phyloP scores from a whole-genome alignment of 2,888 invertebrate species.

The Dusona sp. region DNA sequence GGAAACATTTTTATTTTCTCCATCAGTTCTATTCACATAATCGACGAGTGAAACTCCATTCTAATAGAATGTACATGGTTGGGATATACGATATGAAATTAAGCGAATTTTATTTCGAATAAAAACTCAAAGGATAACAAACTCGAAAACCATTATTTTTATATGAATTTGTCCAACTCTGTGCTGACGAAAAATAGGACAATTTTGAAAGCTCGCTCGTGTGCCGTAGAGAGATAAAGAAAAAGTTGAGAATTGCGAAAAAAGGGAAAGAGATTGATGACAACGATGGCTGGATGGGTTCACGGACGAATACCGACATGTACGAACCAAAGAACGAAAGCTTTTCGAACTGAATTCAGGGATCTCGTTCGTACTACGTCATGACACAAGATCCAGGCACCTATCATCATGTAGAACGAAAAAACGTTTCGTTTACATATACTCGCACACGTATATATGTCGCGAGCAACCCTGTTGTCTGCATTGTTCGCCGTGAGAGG shows the following conservation, averaged over 20 bases:
- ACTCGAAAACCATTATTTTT: background rate
- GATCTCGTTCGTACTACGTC: constrained; percentile 13
- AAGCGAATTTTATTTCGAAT: background rate
- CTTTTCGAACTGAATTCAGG: constrained; percentile 39
- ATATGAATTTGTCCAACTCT: background rate
- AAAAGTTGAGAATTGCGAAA: background rate
- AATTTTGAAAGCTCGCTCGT: no score
- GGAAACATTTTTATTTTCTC: constrained; percentile 24
- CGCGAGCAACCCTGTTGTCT: constrained; percentile 22
- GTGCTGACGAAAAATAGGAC: background rate
- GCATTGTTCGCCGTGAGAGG: constrained; percentile 57
- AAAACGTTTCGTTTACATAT: constrained; percentile 1
- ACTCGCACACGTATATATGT: background rate
- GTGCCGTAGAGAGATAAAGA: no score
- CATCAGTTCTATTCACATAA: constrained; percentile 35
- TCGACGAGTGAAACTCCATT: background rate
- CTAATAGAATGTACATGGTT: background rate
- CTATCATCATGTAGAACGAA: constrained; percentile 17
- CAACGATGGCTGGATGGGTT: background rate
- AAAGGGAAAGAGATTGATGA: background rate
- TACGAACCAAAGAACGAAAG: background rate
- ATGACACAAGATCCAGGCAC: constrained; percentile 35
- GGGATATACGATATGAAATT: background rate
- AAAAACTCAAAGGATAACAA: background rate
- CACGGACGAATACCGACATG: background rate